Evolutionary conservation across 1,140 invertebrate genomes (phyloP).

Genomic region (Nixonia krombeini): DNA sequence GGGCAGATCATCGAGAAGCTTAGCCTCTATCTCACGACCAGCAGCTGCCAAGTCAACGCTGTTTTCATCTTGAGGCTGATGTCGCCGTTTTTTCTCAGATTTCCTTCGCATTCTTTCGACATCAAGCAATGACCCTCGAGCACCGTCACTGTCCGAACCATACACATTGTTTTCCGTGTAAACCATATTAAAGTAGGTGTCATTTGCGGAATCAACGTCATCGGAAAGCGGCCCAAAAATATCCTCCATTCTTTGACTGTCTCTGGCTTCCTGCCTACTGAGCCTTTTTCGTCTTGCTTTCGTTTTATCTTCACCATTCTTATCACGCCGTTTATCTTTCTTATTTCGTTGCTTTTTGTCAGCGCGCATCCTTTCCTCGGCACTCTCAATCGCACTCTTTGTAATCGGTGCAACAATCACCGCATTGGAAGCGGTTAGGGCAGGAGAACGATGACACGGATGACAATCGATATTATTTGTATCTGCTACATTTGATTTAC

Average conservation of each 20-base stretch:
- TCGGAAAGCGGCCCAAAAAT: constrained; percentile 90
- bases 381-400: constrained; percentile 60
- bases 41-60: constrained; percentile 85
- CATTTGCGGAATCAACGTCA: constrained; percentile 69
- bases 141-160: constrained; percentile 61
- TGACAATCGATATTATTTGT: constrained; percentile 49
- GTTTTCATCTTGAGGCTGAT: constrained; percentile 78
- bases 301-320: constrained; percentile 76
- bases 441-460: constrained; percentile 58
- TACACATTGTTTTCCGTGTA: constrained; percentile 60
- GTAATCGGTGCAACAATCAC: constrained; percentile 48
- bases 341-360: constrained; percentile 76
- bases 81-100: constrained; percentile 80
- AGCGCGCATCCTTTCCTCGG: constrained; percentile 72
- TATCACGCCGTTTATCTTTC: constrained; percentile 81
- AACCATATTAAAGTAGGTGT: constrained; percentile 59
- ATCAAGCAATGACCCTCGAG: constrained; percentile 55
- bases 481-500: constrained; percentile 47
- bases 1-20: constrained; percentile 76
- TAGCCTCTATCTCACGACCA: constrained; percentile 84
- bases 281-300: constrained; percentile 73
- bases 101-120: constrained; percentile 64
- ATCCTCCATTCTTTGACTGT: constrained; percentile 83
- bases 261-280: constrained; percentile 67
- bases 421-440: background rate